These are phyloP conservation scores for Battus philenor DNA, from an alignment of 1,140 invertebrate species.

Conservation along the genomic window DNA sequence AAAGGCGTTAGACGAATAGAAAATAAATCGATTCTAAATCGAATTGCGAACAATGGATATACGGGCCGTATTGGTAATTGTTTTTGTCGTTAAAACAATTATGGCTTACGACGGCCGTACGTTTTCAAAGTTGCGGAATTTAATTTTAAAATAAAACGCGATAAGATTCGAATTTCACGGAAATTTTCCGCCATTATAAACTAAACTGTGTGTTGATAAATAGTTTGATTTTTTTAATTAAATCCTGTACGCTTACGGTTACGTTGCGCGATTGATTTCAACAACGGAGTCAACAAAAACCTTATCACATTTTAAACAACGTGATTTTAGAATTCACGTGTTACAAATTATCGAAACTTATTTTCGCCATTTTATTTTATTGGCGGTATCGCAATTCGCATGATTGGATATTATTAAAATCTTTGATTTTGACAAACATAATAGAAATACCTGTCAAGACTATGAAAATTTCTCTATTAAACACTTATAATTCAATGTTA, in stretches of 20 bases:
- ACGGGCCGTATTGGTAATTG: conserved; percentile 32
- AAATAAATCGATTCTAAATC: conserved; percentile 42
- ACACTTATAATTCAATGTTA: no score
- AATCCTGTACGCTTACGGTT: conserved; percentile 44
- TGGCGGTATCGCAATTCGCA: no score
- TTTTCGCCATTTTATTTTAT: no score
- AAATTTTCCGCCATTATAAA: conserved; percentile 60
- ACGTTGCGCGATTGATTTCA: conserved; percentile 48
- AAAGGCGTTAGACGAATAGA: conserved; percentile 27
- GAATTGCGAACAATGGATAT: conserved; percentile 29
- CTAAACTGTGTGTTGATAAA: conserved; percentile 64
- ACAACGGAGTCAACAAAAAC: conserved; percentile 24
- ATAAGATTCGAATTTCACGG: conserved; percentile 62
- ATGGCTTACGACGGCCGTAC: conserved; percentile 18
- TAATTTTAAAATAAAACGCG: conserved; percentile 54
- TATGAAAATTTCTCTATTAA: no score
- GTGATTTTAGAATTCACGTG: no score
- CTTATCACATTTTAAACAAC: conserved; percentile 9
- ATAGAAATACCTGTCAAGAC: no score
- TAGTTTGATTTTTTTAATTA: conserved; percentile 69
- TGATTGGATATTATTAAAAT: no score
- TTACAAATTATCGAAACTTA: no score
- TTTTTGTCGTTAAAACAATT: conserved; percentile 52
- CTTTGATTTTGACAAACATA: no score
- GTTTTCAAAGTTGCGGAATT: conserved; percentile 38